These are phyloP conservation scores for Nomada fucata DNA, from an alignment of 2,888 invertebrate genomes.

Conservation along the genomic window DNA sequence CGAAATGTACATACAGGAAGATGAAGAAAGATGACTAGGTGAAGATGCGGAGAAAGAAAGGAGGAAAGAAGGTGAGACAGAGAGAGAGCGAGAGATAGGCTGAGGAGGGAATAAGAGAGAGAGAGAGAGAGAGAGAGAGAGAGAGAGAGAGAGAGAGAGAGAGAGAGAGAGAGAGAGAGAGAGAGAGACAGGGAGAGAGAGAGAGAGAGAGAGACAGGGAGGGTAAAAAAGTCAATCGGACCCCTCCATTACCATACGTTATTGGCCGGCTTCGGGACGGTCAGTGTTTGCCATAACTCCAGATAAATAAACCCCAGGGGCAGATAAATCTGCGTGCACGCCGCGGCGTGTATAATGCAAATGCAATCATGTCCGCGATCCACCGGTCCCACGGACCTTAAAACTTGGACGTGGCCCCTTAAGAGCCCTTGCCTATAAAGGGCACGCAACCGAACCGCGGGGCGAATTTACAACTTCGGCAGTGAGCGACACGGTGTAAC, in stretches of 20 bases:
- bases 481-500: conserved; percentile 62
- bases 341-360: conserved; percentile 83
- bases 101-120: too few species aligned
- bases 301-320: conserved; percentile 82
- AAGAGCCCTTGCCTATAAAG: conserved; percentile 71
- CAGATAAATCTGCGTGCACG: conserved; percentile 80
- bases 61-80: conserved; percentile 68
- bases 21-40: conserved; percentile 20
- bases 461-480: conserved; percentile 69
- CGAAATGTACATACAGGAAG: not conserved
- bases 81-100: conserved; percentile 13
- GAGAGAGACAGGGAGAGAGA: conserved; percentile 16
- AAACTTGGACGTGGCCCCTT: conserved; percentile 72
- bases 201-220: conserved; percentile 45
- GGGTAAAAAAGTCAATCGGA: conserved; percentile 77
- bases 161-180: not conserved
- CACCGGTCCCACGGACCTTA: conserved; percentile 72
- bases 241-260: conserved; percentile 82
- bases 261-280: conserved; percentile 78
- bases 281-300: conserved; percentile 83
- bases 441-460: conserved; percentile 71
- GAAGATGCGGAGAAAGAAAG: conserved; percentile 37
- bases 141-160: not conserved
- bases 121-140: conserved; percentile 44
- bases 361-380: conserved; percentile 82